Base-by-base conservation (phyloP, 2,888 invertebrate genomes). In the Drosophila affinis region DNA sequence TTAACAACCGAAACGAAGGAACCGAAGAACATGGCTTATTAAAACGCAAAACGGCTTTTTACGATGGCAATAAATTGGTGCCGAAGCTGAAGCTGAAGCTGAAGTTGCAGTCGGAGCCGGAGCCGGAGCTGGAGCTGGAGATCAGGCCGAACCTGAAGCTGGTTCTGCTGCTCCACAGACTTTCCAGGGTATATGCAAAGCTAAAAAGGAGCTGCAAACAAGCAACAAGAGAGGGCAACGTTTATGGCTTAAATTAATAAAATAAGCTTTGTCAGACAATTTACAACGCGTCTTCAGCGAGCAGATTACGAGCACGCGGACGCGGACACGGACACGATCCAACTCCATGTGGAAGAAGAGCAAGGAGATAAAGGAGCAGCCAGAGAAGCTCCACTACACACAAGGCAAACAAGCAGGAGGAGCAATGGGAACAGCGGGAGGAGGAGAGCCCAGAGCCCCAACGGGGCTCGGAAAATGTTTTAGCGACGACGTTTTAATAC, bases 181-280 rank as follows among this genome's bases (percentile, higher is more conserved):
- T 34, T 27, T 17, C 7, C 49, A 7, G 32, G 14, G 55, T n/a
- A 29, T 6, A 82, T 82, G 81, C 84, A 79, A 77, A 75, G 76
- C 59, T 53, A 64, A 55, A 59, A 70, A 75, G 62, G 59, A 72
- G 46, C 63, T 70, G 70, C 72, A 67, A 67, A 47, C 67, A 57
- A 64, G 62, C 76, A 76, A 78, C 63, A 62, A 72, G 77, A 73
- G 77, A 76, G 76, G 75, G 72, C 71, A 88, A 70, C 81, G 78
- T 79, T 85, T 87, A 85, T 85, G 89, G 88, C 85, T 89, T 89
- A 87, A 89, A 88, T 89, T 89, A 89, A 89, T 89, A 89, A 89
- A 89, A 89, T 89, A 89, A 89, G 89, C 89, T 89, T 89, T 89
- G 89, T 89, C 89, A 89, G 89, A 81, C 88, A 87, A 89, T 89